Conservation (phyloP, 2,113 vertebrate genomes). For the Actinemys pallida region DNA sequence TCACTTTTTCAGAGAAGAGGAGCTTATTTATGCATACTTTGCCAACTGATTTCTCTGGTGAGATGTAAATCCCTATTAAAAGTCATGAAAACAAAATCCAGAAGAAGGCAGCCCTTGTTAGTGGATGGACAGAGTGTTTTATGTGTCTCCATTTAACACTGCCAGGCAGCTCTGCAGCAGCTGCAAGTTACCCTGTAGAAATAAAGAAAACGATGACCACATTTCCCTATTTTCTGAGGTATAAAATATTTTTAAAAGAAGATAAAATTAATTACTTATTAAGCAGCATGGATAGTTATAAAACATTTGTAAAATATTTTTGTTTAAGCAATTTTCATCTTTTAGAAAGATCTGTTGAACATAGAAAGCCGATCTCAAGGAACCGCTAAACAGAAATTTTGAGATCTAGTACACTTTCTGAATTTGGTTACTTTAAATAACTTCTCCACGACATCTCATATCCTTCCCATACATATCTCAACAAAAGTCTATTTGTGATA, state of each 20-base stretch:
- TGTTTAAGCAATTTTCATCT: background rate
- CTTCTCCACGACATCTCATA: background rate
- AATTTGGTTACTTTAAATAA: background rate
- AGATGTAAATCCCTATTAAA: slow-evolving; percentile 76
- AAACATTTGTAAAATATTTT: background rate
- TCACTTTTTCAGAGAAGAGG: slow-evolving; percentile 66
- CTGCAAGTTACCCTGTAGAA: slow-evolving; percentile 93
- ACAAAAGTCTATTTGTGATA: background rate
- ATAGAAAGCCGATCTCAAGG: background rate
- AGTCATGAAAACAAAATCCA: slow-evolving; percentile 80
- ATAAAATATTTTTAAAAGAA: background rate
- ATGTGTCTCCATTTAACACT: slow-evolving; percentile 95
- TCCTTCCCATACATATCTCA: background rate
- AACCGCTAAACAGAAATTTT: background rate
- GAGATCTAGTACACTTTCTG: background rate
- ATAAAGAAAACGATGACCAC: slow-evolving; percentile 51
- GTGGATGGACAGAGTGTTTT: slow-evolving; percentile 78
- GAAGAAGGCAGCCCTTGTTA: slow-evolving; percentile 86
- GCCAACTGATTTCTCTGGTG: slow-evolving; percentile 75
- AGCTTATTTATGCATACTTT: slow-evolving; percentile 77
- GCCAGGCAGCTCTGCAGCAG: slow-evolving; percentile 96
- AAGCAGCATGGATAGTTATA: background rate
- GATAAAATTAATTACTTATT: background rate
- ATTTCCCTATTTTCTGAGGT: background rate
- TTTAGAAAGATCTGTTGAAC: background rate